A percentile compares a stretch with the other conserved stretches of the same genome.
Evolutionary conservation across 2,888 invertebrate species (phyloP).

Genomic region (Acrobasis suavella): DNA sequence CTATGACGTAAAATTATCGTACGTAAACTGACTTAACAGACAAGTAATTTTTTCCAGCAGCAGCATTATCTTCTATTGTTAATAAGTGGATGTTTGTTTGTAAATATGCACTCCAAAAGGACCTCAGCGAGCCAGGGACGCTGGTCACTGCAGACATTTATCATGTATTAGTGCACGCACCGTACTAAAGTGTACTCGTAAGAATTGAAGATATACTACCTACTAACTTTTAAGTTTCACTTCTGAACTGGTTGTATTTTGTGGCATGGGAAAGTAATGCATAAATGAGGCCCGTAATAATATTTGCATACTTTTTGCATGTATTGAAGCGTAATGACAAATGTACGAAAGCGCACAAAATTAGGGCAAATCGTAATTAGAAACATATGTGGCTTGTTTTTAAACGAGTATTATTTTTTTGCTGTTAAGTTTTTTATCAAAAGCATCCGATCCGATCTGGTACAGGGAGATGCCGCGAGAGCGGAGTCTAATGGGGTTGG

Average conservation of each 20-base stretch:
- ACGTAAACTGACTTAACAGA: no score
- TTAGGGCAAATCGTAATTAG: conserved; percentile 5
- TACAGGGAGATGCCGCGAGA: no score
- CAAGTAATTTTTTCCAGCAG: no score
- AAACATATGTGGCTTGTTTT: background rate
- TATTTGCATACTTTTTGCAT: conserved; percentile 26
- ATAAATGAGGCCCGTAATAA: conserved; percentile 13
- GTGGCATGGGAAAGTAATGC: background rate
- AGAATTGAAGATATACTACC: background rate
- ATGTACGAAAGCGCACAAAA: conserved; percentile 12
- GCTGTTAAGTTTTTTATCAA: background rate
- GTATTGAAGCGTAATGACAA: conserved; percentile 19
- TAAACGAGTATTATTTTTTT: conserved; percentile 4
- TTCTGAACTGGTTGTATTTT: background rate
- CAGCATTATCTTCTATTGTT: no score
- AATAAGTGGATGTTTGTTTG: no score
- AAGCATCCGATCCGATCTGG: no score
- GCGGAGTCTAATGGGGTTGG: no score
- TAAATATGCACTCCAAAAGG: no score
- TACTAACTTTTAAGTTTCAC: background rate
- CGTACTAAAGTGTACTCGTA: background rate
- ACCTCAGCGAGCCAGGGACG: no score
- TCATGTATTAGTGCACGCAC: no score
- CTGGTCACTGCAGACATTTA: no score
- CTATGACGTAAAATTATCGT: no score